These are phyloP conservation scores for Rhynchonycteris naso DNA, from an alignment of 2,797 vertebrate genomes.

Conservation along the genomic window DNA sequence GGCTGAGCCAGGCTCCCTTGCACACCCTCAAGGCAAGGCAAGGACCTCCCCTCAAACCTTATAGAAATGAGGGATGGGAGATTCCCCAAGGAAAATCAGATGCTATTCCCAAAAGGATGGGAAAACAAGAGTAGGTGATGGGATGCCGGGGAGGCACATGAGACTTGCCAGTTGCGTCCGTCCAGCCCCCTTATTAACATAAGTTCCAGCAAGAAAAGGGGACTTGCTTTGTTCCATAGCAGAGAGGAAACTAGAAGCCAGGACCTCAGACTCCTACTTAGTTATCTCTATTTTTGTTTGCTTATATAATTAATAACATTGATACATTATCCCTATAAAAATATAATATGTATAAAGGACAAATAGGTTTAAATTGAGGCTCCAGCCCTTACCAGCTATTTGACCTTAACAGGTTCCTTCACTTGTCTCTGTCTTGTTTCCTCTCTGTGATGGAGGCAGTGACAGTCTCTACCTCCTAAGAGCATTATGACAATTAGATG, in stretches of 20 bases:
- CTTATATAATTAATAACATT: neutral
- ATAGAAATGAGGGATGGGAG: neutral
- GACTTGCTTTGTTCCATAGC: neutral
- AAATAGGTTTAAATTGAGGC: neutral
- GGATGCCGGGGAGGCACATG: neutral
- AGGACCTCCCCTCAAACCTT: neutral
- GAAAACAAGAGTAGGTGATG: neutral
- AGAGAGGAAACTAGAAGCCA: neutral
- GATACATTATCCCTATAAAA: neutral
- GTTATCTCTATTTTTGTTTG: neutral
- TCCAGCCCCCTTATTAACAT: neutral
- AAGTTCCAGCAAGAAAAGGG: neutral
- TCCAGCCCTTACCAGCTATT: neutral
- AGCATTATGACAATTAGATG: neutral
- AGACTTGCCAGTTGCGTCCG: neutral
- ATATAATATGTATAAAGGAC: neutral
- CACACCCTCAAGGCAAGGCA: neutral
- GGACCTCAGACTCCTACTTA: neutral
- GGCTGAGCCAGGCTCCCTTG: neutral
- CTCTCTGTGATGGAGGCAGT: neutral
- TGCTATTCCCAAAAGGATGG: neutral
- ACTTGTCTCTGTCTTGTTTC: neutral
- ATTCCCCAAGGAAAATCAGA: neutral
- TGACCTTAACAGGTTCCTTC: neutral
- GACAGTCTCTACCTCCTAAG: neutral